Evolutionary conservation across 2,888 invertebrate genomes (phyloP), one percentile per base, ranked within the genome.

Genomic region (Dusona sp.): DNA sequence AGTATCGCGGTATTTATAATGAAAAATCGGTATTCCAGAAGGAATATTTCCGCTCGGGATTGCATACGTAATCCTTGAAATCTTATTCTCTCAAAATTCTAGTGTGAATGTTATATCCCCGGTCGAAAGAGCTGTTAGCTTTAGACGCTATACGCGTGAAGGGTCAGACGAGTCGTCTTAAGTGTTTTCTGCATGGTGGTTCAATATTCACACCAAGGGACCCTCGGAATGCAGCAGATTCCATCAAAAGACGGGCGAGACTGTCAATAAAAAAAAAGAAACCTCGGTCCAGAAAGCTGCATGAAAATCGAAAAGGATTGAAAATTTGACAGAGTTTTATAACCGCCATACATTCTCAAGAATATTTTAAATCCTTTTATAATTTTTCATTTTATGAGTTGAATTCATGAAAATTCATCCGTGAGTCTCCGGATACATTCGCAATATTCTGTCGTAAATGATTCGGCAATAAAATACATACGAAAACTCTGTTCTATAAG

Each of bases 21-120:
- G 33, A 79, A 70, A 57, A 57, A 70, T 36, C 19, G n/a, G n/a
- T 25, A 38, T 79, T 79, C 19, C 19, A 42, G 67, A 54, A 54
- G 19, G n/a, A 67, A 25, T 19, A 64, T 68, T 67, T 54, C 25
- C n/a, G 11, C 25, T 29, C 48, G n/a, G 6, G 54, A 54, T 38
- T 45, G 29, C 78, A 57, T 13, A 19, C n/a, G 33, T n/a, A 11
- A 42, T 29, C 45, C 42, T 19, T 25, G 4, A 33, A 61, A 75
- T 38, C 57, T n/a, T 22, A 16, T 74, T 38, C 7, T 57, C 57
- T 16, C 2, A 36, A 73, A 38, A 22, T 57, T 70, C 29, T 29
- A 61, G 22, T 2, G 29, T 4, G 61, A 9, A 29, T 61, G 7
- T 6, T 61, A 29, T 61, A 13, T 29, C 25, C 16, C 0, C 61